Percentiles rank a stretch among this genome's conserved stretches.
These are phyloP conservation scores for Pycnomerus fuliginosus DNA, from an alignment of 2,888 invertebrate species.

Conservation along the genomic window DNA sequence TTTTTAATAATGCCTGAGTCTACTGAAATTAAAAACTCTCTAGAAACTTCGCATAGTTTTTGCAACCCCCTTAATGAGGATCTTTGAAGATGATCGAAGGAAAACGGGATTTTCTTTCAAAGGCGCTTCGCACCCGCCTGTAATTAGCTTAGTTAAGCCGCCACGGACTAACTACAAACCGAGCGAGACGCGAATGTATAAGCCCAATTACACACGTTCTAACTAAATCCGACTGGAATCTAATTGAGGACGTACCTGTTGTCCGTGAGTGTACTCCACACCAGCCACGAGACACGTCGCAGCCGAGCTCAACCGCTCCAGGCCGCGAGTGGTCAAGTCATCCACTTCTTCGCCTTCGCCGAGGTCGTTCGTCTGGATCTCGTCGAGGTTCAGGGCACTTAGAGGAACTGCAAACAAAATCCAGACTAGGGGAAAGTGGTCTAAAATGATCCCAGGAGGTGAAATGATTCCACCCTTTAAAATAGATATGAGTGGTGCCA, in stretches of 20 bases:
- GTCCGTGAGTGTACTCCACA: conserved; percentile 54
- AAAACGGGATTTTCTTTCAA: too few relatives aligned
- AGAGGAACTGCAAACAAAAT: conserved; percentile 50
- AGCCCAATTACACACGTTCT: background rate
- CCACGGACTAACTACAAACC: background rate
- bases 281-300: conserved; percentile 54
- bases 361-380: conserved; percentile 32
- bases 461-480: too few relatives aligned
- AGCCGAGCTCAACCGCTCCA: conserved; percentile 51
- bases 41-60: too few relatives aligned
- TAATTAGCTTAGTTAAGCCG: background rate
- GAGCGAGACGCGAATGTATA: background rate
- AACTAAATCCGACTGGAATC: background rate
- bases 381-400: conserved; percentile 32
- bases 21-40: too few relatives aligned
- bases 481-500: too few relatives aligned
- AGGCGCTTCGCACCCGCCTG: background rate
- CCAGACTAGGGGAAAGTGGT: too few relatives aligned
- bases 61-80: too few relatives aligned
- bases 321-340: conserved; percentile 49
- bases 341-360: conserved; percentile 42
- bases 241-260: conserved; percentile 46
- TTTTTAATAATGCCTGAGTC: too few relatives aligned
- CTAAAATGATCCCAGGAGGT: too few relatives aligned
- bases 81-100: too few relatives aligned